phyloP scores from a whole-genome alignment of 1,140 invertebrate species.

The Neodiprion pinetum region DNA sequence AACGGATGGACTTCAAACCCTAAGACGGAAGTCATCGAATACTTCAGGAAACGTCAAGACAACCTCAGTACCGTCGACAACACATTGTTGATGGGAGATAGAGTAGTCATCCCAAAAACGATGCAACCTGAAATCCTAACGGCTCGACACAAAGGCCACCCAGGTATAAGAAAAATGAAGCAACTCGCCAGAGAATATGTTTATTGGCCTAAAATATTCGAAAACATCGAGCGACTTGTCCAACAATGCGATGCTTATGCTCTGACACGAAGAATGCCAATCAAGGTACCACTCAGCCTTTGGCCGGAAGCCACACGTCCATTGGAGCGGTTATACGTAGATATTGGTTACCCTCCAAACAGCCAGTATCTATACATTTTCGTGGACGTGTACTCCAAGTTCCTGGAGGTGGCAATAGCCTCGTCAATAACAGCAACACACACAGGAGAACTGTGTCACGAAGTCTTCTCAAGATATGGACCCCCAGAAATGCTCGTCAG shows the following conservation, averaged over 20 bases:
- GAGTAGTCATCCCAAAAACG: conserved; percentile 49
- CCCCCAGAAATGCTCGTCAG: conserved; percentile 47
- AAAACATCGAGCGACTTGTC: conserved; percentile 51
- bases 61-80: conserved; percentile 14
- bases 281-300: conserved; percentile 27
- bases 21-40: neutral
- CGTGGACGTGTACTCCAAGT: conserved; percentile 39
- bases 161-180: conserved; percentile 64
- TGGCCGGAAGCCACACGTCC: conserved; percentile 32
- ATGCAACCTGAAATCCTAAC: conserved; percentile 47
- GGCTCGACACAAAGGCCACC: conserved; percentile 57
- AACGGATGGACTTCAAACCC: conserved; percentile 9
- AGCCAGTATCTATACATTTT: conserved; percentile 32
- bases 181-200: conserved; percentile 57
- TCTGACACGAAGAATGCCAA: conserved; percentile 26
- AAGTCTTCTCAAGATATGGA: conserved; percentile 43
- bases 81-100: conserved; percentile 14
- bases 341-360: conserved; percentile 32
- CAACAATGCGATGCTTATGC: conserved; percentile 44
- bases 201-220: conserved; percentile 61
- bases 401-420: conserved; percentile 25
- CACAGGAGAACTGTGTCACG: conserved; percentile 13
- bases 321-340: conserved; percentile 33
- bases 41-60: conserved; percentile 16
- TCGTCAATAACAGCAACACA: conserved; percentile 17